Evolutionary conservation across 2,113 vertebrate species (phyloP), one percentile per base, ranked within the genome.

Genomic region (Anhinga rufa): DNA sequence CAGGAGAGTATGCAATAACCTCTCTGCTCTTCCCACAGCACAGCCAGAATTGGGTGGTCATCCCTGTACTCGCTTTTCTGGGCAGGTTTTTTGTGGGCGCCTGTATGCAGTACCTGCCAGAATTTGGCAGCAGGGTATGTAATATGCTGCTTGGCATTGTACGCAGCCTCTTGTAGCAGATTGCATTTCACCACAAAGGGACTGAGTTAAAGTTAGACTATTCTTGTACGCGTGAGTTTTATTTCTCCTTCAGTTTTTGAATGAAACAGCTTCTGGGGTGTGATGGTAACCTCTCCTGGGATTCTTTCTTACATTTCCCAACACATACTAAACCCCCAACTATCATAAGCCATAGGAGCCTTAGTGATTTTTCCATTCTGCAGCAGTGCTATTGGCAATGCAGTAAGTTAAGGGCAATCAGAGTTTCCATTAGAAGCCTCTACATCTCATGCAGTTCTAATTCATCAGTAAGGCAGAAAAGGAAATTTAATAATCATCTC

Each of bases 351-450:
- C 5, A 1, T 54, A 88, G 84, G 66, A 96, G 55, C 64, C 82
- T 36, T 91, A 97, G 91, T 95, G 96, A 95, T 97, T 96, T 97
- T 97, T 97, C 95, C 96, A 75, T 95, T 95, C 91, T 81, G 51
- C 17, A 4, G 79, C 70, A 81, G 64, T 68, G 96, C 93, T 85
- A 88, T 74, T 94, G 95, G 96, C 94, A 77, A 88, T 87, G 52
- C 48, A 88, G 62, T 90, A 82, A 70, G 95, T 90, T 95, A 88
- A 93, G 71, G 75, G 78, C 82, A 80, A 94, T 95, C 88, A 94
- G 93, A 96, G 79, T 97, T 97, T 97, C 95, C 95, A 91, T 94
- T 96, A 90, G 89, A 88, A 93, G 21, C 48, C 44, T 88, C 77
- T 77, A 29, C 71, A 87, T 88, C 86, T 95, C 86, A 9, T 48